Percentiles rank a stretch among this genome's conserved stretches.
These are phyloP conservation scores for Gopherus flavomarginatus DNA, from an alignment of 2,113 vertebrate species.

Conservation along the genomic window DNA sequence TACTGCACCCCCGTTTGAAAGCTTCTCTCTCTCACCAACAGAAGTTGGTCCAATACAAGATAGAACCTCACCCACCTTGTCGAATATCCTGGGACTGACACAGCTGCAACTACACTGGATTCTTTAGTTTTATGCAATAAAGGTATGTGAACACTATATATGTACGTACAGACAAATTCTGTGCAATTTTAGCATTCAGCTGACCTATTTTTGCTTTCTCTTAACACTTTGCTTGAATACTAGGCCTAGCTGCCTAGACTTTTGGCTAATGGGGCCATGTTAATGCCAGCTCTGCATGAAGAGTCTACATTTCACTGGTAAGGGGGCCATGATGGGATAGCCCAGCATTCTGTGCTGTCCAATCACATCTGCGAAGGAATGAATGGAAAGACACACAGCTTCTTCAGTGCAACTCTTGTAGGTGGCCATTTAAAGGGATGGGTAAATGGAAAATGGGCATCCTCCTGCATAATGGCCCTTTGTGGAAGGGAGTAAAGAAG, in stretches of 20 bases:
- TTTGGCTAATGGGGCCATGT: not conserved
- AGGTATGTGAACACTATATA: not conserved
- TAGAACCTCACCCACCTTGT: not conserved
- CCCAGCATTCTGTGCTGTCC: not conserved
- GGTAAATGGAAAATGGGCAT: not conserved
- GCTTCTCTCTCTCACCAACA: not conserved
- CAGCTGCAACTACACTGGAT: accelerated
- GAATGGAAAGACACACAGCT: not conserved
- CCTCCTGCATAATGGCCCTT: not conserved
- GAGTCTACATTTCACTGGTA: not conserved
- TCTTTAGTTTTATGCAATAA: not conserved
- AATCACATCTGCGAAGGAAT: not conserved
- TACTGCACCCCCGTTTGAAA: not conserved
- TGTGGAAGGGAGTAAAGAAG: not conserved
- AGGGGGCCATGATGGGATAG: not conserved
- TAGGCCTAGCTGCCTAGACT: not conserved
- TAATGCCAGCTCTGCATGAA: not conserved
- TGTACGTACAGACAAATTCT: not conserved
- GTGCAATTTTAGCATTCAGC: not conserved
- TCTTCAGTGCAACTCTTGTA: not conserved
- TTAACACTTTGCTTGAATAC: not conserved
- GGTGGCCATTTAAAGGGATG: not conserved
- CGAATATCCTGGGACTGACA: not conserved
- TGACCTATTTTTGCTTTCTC: not conserved
- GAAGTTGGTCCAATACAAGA: not conserved